phyloP scores from a whole-genome alignment of 2,113 vertebrate genomes.

The Pyxicephalus adspersus region DNA sequence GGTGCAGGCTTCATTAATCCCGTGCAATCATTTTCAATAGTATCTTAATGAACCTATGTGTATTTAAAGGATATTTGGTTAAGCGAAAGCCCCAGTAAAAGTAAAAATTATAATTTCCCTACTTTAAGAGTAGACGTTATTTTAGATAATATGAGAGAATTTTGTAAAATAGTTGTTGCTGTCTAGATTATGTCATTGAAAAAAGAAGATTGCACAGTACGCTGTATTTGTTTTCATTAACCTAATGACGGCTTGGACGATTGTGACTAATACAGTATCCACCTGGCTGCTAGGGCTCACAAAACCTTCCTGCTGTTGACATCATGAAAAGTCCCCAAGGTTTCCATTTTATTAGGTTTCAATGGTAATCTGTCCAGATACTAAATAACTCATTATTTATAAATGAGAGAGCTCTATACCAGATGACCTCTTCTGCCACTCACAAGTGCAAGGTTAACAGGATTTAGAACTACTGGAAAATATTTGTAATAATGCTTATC shows the following conservation, averaged over 20 bases:
- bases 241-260: neutral
- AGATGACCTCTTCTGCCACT: no score
- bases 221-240: neutral
- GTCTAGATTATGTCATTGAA: neutral
- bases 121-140: neutral
- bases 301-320: neutral
- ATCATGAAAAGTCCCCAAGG: neutral
- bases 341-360: conserved; percentile 14
- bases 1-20: conserved; percentile 61
- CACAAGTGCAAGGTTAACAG: neutral
- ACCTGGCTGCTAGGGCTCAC: neutral
- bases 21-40: conserved; percentile 29
- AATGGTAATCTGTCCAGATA: conserved; percentile 3
- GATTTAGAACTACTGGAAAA: neutral
- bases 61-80: conserved; percentile 36
- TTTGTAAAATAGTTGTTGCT: neutral
- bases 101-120: neutral
- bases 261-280: neutral
- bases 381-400: conserved; percentile 20
- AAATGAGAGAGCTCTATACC: neutral
- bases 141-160: conserved; percentile 9
- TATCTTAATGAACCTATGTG: conserved; percentile 30
- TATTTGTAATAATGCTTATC: no score
- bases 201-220: neutral
- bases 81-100: conserved; percentile 2